Evolutionary conservation across 2,888 invertebrate genomes (phyloP).

Genomic region (Cephus pygmeus): DNA sequence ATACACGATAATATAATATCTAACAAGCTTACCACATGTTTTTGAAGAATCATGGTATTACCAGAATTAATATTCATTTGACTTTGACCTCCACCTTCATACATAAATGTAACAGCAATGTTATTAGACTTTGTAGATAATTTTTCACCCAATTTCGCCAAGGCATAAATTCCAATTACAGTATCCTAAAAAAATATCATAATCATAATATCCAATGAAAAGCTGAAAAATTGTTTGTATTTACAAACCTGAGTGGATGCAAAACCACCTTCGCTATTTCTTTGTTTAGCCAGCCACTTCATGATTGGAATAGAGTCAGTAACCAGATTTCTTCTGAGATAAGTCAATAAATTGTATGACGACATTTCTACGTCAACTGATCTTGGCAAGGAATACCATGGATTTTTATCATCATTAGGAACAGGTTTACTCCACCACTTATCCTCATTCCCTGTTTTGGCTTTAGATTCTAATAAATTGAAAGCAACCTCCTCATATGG

Average conservation of each 20-base stretch:
- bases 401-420: slow-evolving; percentile 71
- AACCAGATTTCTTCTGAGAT: slow-evolving; percentile 67
- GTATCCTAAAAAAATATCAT: slow-evolving; percentile 73
- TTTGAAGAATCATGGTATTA: slow-evolving; percentile 86
- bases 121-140: slow-evolving; percentile 69
- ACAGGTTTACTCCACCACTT: slow-evolving; percentile 85
- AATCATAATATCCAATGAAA: not conserved
- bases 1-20: not conserved
- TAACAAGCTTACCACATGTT: slow-evolving; percentile 73
- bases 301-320: slow-evolving; percentile 74
- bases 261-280: slow-evolving; percentile 78
- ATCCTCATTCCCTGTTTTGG: slow-evolving; percentile 69
- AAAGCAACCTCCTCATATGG: slow-evolving; percentile 76
- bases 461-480: slow-evolving; percentile 70
- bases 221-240: not conserved
- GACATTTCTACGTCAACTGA: slow-evolving; percentile 88
- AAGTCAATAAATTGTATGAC: slow-evolving; percentile 85
- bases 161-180: slow-evolving; percentile 78
- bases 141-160: slow-evolving; percentile 74
- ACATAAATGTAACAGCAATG: slow-evolving; percentile 69
- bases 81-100: slow-evolving; percentile 69
- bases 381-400: slow-evolving; percentile 75
- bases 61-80: slow-evolving; percentile 79
- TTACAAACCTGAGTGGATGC: slow-evolving; percentile 73
- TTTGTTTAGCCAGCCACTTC: slow-evolving; percentile 79